Percentiles rank a stretch among this genome's conserved stretches.
Evolutionary conservation across 92 coral and sea anemone genomes (phyloP).

Genomic region (Epizoanthus scotinus): DNA sequence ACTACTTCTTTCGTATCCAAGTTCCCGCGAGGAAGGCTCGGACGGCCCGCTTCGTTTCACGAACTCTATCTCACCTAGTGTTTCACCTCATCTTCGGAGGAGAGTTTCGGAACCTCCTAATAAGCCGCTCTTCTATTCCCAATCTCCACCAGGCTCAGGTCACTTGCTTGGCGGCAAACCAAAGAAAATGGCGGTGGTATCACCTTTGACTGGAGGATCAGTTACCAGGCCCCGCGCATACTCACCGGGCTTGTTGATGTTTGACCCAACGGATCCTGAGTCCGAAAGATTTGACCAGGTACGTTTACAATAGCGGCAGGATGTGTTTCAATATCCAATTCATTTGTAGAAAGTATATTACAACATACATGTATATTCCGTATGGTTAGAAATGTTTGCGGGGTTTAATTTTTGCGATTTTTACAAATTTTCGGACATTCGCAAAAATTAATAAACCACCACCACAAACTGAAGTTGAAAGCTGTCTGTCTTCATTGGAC

Average conservation of each 20-base stretch:
- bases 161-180: constrained; percentile 45
- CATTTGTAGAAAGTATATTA: too few relatives aligned
- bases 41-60: constrained; percentile 26
- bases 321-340: neutral
- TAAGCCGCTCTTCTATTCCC: constrained; percentile 29
- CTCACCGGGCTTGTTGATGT: constrained; percentile 73
- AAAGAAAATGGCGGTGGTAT: constrained; percentile 87
- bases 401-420: too few relatives aligned
- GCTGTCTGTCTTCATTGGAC: too few relatives aligned
- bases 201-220: constrained; percentile 73
- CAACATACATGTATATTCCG: too few relatives aligned
- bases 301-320: neutral
- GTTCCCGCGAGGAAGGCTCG: constrained; percentile 29
- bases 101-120: constrained; percentile 49
- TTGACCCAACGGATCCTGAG: constrained; percentile 90
- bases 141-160: constrained; percentile 45
- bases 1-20: constrained; percentile 7
- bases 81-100: constrained; percentile 56
- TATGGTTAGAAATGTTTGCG: too few relatives aligned
- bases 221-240: constrained; percentile 76
- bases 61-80: constrained; percentile 51
- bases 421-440: too few relatives aligned
- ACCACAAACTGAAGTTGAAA: too few relatives aligned
- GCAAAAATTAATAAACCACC: too few relatives aligned
- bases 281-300: constrained; percentile 85